Percentiles rank a stretch among this genome's conserved stretches.
phyloP scores from a whole-genome alignment of 2,797 vertebrate species.

The Scolopax rusticola region DNA sequence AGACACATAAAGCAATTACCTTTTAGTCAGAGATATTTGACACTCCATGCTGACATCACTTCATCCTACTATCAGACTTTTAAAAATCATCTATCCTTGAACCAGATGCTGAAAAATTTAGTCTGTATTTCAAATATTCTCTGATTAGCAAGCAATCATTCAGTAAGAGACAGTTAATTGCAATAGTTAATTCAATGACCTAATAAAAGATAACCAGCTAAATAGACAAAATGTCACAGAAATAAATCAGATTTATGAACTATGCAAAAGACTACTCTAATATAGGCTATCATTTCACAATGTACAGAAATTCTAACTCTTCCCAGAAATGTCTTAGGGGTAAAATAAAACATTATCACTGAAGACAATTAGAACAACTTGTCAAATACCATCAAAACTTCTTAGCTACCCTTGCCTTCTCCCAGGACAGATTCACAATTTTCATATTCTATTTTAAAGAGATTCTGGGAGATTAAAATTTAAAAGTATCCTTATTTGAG shows the following conservation, averaged over 20 bases:
- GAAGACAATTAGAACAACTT: conserved; percentile 6
- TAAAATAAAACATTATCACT: conserved; percentile 53
- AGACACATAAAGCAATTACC: conserved; percentile 24
- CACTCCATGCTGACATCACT: background rate
- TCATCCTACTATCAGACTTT: background rate
- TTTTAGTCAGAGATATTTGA: background rate
- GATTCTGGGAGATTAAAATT: background rate
- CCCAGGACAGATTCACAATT: background rate
- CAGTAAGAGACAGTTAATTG: conserved; percentile 28
- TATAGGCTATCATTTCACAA: conserved; percentile 6
- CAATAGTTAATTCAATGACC: conserved; percentile 38
- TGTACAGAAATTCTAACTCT: conserved; percentile 7
- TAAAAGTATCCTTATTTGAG: background rate
- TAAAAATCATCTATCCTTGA: background rate
- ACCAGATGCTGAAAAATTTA: background rate
- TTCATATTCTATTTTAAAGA: background rate
- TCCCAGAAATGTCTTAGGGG: conserved; percentile 1
- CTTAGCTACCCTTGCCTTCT: background rate
- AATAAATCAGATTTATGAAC: conserved; percentile 61
- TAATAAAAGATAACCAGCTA: conserved; percentile 48
- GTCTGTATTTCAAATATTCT: background rate
- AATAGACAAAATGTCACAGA: conserved; percentile 37
- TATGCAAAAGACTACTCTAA: conserved; percentile 13
- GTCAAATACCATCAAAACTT: conserved; percentile 31
- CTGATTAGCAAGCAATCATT: conserved; percentile 48